Evolutionary conservation across 2,888 invertebrate species (phyloP).

Genomic region (Magallana nippona): DNA sequence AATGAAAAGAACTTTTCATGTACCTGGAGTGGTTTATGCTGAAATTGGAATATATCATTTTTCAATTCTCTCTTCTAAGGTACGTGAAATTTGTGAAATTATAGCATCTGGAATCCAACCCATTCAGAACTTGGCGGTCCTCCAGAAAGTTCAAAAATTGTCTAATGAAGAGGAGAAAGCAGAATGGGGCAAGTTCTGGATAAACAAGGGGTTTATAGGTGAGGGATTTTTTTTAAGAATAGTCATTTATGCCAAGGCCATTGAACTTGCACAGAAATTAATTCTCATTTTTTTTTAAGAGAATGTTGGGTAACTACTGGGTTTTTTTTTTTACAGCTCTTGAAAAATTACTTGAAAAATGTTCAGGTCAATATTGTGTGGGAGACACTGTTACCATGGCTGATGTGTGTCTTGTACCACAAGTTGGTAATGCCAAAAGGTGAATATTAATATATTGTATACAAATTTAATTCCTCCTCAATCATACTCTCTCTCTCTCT

Average conservation of each 20-base stretch:
- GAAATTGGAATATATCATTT: too few species aligned
- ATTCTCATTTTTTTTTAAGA: too few species aligned
- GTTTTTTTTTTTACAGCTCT: conserved; percentile 84
- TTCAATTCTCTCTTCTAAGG: conserved; percentile 54
- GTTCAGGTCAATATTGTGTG: conserved; percentile 89
- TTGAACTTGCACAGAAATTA: too few species aligned
- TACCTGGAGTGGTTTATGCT: too few species aligned
- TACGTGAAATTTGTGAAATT: conserved; percentile 92
- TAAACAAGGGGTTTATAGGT: conserved; percentile 90
- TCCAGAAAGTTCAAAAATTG: conserved; percentile 82
- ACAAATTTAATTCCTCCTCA: too few species aligned
- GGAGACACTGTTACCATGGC: conserved; percentile 96
- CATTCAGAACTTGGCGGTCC: conserved; percentile 93
- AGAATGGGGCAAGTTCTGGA: conserved; percentile 97
- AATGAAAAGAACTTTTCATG: too few species aligned
- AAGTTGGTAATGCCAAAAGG: conserved; percentile 96
- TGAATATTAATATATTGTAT: conserved; percentile 70
- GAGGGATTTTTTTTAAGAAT: conserved; percentile 40
- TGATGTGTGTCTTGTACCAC: conserved; percentile 96
- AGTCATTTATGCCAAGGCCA: too few species aligned
- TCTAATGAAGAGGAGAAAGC: conserved; percentile 86
- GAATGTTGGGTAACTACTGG: too few species aligned
- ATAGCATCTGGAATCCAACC: conserved; percentile 98
- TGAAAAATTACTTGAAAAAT: conserved; percentile 90
- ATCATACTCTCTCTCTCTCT: not conserved